These are phyloP conservation scores for Meleagris gallopavo DNA, from an alignment of 2,113 vertebrate species.

Conservation along the genomic window DNA sequence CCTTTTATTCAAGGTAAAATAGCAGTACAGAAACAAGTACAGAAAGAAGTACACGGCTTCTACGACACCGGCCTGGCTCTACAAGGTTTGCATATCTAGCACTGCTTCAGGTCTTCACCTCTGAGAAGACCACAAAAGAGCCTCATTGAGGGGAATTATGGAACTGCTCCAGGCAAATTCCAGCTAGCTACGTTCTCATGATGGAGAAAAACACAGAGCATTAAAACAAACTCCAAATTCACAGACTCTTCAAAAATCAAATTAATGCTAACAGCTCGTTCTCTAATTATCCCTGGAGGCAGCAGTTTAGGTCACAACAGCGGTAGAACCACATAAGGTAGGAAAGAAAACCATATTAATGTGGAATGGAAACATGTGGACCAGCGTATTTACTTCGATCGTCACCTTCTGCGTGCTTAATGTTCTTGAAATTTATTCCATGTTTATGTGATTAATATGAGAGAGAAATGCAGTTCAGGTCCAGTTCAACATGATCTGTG, in stretches of 20 bases:
- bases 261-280: not conserved
- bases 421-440: not conserved
- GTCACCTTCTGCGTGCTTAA: not conserved
- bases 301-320: not conserved
- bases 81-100: fast-evolving
- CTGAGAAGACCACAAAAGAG: fast-evolving
- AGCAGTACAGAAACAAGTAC: not conserved
- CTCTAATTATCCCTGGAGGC: not conserved
- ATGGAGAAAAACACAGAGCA: not conserved
- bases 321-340: not conserved
- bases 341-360: not conserved
- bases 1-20: not conserved
- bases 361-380: not conserved
- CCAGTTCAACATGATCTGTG: not conserved
- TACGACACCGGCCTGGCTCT: not conserved
- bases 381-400: not conserved
- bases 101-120: not conserved
- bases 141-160: not conserved
- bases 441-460: not conserved
- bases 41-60: not conserved
- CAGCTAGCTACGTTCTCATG: not conserved
- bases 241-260: not conserved
- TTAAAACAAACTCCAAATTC: not conserved
- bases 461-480: not conserved
- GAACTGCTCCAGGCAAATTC: not conserved